Evolutionary conservation across 2,888 invertebrate species (phyloP).

Genomic region (Meteorus cinctellus): DNA sequence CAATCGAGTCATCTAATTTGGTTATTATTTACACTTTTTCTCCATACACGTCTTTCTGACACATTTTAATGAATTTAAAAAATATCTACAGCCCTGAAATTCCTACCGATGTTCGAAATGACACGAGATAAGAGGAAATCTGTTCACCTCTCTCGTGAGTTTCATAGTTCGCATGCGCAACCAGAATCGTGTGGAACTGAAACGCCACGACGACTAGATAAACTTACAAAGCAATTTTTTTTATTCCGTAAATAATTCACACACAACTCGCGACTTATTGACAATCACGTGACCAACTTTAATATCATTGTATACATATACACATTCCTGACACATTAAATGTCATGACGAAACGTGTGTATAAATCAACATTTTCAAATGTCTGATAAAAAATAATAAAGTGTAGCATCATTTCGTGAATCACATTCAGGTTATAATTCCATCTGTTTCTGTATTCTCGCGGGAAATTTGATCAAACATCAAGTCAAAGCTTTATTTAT

Average conservation of each 20-base stretch:
- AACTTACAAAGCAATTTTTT: neutral
- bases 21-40: too few relatives aligned
- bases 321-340: neutral
- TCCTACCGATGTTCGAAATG: too few relatives aligned
- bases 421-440: neutral
- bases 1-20: too few relatives aligned
- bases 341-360: constrained; percentile 2
- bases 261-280: neutral
- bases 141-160: neutral
- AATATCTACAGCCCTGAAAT: too few relatives aligned
- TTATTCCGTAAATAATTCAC: neutral
- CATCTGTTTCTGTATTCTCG: constrained; percentile 12
- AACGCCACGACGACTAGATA: constrained; percentile 35
- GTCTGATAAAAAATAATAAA: neutral
- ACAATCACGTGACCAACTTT: constrained; percentile 17
- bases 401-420: neutral
- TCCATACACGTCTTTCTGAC: too few relatives aligned
- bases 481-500: neutral
- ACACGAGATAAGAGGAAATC: too few relatives aligned
- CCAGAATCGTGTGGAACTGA: neutral
- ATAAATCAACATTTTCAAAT: neutral
- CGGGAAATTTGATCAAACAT: constrained; percentile 19
- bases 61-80: too few relatives aligned
- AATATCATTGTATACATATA: neutral
- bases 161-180: neutral